phyloP scores from a whole-genome alignment of 2,888 invertebrate species.

The Muschampia staudingeri region DNA sequence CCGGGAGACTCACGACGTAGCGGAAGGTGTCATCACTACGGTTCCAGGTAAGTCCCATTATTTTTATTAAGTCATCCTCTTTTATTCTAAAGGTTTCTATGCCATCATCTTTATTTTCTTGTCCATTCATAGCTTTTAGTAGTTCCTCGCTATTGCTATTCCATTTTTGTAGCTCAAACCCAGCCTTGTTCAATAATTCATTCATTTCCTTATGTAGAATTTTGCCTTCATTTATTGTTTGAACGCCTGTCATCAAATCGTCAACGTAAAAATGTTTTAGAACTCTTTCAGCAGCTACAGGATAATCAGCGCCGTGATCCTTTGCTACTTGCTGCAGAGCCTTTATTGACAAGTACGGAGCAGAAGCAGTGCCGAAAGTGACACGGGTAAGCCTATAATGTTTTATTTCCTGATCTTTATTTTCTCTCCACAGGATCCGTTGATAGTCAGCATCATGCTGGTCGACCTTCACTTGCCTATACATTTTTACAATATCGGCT shows the following conservation, averaged over 20 bases:
- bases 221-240: conserved; percentile 58
- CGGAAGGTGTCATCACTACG: conserved; percentile 56
- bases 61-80: conserved; percentile 59
- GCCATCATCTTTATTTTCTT: conserved; percentile 5
- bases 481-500: conserved; percentile 71
- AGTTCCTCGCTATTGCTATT: conserved; percentile 54
- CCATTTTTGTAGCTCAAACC: conserved; percentile 65
- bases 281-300: conserved; percentile 46
- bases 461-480: conserved; percentile 57
- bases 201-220: conserved; percentile 63
- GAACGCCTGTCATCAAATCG: conserved; percentile 65
- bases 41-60: conserved; percentile 62
- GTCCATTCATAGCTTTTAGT: conserved; percentile 31
- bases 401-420: conserved; percentile 33
- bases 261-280: conserved; percentile 61
- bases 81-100: conserved; percentile 56
- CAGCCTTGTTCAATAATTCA: conserved; percentile 61
- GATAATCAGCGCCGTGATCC: conserved; percentile 52
- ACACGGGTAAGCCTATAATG: conserved; percentile 49
- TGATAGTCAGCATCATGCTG: conserved; percentile 57
- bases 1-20: conserved; percentile 57
- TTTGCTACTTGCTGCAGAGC: conserved; percentile 57
- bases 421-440: conserved; percentile 58
- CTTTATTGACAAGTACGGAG: conserved; percentile 59
- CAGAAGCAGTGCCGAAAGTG: conserved; percentile 60